phyloP scores from a whole-genome alignment of 2,113 vertebrate species.

The Etheostoma spectabile region DNA sequence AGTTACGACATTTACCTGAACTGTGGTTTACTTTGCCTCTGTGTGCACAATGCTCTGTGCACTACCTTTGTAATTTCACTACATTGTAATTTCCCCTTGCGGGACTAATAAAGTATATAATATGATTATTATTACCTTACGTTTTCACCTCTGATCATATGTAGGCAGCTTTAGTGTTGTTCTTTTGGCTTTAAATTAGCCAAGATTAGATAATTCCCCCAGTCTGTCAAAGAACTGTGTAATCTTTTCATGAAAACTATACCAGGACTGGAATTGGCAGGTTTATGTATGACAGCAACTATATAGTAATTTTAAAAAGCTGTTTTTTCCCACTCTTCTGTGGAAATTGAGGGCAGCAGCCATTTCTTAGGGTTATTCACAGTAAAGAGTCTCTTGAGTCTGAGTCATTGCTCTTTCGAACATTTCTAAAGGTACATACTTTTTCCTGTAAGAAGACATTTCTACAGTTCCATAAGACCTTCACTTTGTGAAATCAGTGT shows the following conservation, averaged over 20 bases:
- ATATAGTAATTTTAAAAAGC: background rate
- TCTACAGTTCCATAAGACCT: background rate
- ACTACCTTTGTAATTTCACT: no score
- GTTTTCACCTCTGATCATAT: no score
- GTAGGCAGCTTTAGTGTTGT: no score
- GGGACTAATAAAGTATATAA: no score
- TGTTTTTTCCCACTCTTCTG: background rate
- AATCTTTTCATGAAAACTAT: background rate
- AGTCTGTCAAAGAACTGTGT: background rate
- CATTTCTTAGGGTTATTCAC: background rate
- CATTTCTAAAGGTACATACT: constrained; percentile 11
- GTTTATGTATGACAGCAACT: background rate
- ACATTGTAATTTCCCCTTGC: no score
- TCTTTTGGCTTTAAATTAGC: background rate
- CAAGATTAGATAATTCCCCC: background rate
- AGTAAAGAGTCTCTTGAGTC: background rate
- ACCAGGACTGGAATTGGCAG: background rate
- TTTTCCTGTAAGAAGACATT: constrained; percentile 6
- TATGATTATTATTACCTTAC: no score
- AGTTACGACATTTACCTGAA: no score
- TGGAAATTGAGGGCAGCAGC: background rate
- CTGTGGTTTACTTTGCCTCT: no score
- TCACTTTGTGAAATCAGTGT: background rate
- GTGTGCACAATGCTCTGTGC: no score
- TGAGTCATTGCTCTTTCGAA: background rate